phyloP scores from a whole-genome alignment of 2,113 vertebrate species.

The Lanius ludovicianus region DNA sequence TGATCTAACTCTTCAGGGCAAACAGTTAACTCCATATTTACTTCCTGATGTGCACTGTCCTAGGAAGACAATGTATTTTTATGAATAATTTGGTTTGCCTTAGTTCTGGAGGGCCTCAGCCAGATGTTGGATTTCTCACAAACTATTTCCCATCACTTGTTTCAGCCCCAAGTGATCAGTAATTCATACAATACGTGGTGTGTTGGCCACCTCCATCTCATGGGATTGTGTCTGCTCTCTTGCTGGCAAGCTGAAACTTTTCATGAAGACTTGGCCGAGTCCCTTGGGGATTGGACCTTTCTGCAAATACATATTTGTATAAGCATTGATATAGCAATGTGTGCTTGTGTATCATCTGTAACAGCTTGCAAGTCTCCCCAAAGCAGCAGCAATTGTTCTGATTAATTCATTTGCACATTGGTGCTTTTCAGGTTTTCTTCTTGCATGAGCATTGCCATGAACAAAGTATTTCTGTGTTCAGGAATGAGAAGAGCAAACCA shows the following conservation, averaged over 20 bases:
- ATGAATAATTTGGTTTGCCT: neutral
- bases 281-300: neutral
- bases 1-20: neutral
- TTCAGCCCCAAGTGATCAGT: neutral
- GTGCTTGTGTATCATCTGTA: neutral
- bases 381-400: neutral
- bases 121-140: neutral
- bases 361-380: neutral
- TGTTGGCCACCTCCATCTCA: neutral
- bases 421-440: neutral
- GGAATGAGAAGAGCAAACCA: neutral
- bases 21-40: neutral
- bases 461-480: neutral
- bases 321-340: neutral
- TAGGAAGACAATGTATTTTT: neutral
- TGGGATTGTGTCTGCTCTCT: neutral
- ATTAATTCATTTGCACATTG: neutral
- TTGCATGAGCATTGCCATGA: neutral
- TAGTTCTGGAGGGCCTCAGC: neutral
- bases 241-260: neutral
- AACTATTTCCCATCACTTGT: neutral
- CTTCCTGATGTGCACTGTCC: neutral
- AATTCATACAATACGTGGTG: neutral
- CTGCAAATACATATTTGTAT: neutral
- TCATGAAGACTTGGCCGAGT: neutral